Evolutionary conservation across 2,113 vertebrate species (phyloP).

Genomic region (Aptenodytes patagonicus): DNA sequence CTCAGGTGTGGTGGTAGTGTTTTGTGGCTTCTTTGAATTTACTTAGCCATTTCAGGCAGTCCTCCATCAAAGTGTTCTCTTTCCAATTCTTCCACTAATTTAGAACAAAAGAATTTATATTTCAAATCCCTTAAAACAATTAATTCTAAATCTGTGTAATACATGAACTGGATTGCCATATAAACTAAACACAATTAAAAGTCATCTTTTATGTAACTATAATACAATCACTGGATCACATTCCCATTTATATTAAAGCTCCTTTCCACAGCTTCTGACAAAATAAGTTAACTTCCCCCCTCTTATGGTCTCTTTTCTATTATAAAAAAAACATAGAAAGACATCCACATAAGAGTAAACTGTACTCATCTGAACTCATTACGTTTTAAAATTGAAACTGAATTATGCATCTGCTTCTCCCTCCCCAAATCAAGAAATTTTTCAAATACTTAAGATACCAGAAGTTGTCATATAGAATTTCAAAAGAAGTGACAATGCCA

Average conservation of each 20-base stretch:
- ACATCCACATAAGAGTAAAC: background rate
- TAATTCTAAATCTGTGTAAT: background rate
- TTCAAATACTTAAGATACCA: background rate
- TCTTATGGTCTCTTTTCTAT: background rate
- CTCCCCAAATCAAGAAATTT: background rate
- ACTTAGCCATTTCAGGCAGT: background rate
- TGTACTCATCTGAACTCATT: background rate
- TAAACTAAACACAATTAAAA: background rate
- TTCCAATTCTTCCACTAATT: background rate
- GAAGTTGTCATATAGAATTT: background rate
- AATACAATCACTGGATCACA: background rate
- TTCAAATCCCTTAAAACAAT: background rate
- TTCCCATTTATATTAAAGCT: background rate
- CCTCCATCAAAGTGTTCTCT: background rate
- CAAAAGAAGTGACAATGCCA: background rate
- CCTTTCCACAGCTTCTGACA: background rate
- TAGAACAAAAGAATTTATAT: background rate
- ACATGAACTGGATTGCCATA: background rate
- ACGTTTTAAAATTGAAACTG: no score
- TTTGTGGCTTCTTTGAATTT: background rate
- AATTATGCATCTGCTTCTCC: background rate
- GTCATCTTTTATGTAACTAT: background rate
- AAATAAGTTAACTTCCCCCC: background rate
- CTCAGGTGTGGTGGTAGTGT: background rate
- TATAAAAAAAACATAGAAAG: background rate